Conservation (phyloP, 2,113 vertebrate genomes). For the Alethe castanea region DNA sequence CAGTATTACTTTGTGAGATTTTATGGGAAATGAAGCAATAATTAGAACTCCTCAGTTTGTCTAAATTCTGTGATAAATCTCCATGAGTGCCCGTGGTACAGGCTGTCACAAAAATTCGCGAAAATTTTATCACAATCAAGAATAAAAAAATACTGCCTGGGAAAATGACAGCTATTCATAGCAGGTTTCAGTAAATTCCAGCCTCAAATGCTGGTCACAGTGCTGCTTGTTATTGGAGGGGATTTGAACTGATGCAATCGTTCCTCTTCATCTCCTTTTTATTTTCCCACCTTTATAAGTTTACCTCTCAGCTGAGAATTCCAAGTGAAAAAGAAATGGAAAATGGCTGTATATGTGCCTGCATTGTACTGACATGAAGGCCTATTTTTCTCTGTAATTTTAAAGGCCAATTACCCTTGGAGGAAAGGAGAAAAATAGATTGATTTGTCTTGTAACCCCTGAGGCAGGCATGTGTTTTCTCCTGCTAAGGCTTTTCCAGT, state of each 20-base stretch:
- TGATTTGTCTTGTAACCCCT: constrained; percentile 70
- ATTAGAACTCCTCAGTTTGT: neutral
- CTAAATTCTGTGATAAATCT: neutral
- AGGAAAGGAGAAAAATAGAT: constrained; percentile 58
- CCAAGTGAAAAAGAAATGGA: constrained; percentile 17
- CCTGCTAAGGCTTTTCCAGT: constrained; percentile 32
- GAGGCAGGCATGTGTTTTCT: constrained; percentile 53
- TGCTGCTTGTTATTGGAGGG: neutral
- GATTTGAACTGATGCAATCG: constrained; percentile 20
- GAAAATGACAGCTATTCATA: neutral
- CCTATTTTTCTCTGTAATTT: constrained; percentile 57
- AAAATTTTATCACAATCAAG: neutral
- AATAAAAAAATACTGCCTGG: neutral
- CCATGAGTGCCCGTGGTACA: fast-evolving
- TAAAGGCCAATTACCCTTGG: constrained; percentile 69
- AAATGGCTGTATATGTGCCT: constrained; percentile 18
- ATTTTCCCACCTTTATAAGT: constrained; percentile 25
- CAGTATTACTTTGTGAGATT: neutral
- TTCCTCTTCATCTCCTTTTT: constrained; percentile 39
- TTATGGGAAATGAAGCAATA: neutral
- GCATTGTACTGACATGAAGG: constrained; percentile 17
- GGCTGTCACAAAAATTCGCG: neutral
- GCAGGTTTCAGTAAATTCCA: neutral
- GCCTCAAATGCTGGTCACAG: neutral
- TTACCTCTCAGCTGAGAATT: constrained; percentile 54